These are phyloP conservation scores for Eucriotettix oculatus DNA, from an alignment of 2,888 invertebrate species.

Conservation along the genomic window DNA sequence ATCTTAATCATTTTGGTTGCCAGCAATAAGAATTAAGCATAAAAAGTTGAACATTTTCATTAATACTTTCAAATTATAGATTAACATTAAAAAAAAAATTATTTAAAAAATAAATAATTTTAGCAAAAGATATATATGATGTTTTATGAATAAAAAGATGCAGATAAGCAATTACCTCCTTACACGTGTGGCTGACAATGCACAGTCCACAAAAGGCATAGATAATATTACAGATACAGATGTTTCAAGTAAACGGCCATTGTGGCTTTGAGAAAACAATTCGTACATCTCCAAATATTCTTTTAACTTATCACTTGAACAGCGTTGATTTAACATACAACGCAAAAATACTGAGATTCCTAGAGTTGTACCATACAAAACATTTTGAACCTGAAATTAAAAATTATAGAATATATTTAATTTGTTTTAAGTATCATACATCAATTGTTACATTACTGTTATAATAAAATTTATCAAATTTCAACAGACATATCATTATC, in stretches of 20 bases:
- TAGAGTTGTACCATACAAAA: constrained; percentile 40
- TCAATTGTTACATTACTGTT: too few species aligned
- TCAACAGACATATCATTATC: too few species aligned
- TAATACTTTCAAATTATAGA: too few species aligned
- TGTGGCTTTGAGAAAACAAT: constrained; percentile 38
- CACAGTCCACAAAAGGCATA: constrained; percentile 27
- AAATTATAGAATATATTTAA: background rate
- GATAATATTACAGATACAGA: constrained; percentile 37
- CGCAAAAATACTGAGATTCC: constrained; percentile 41
- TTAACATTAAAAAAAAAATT: too few species aligned
- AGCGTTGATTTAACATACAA: constrained; percentile 37
- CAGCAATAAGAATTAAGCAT: too few species aligned
- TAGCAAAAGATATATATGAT: too few species aligned
- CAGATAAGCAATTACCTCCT: background rate
- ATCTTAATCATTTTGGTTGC: too few species aligned
- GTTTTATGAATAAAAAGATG: too few species aligned
- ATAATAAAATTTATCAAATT: too few species aligned
- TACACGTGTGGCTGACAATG: constrained; percentile 25
- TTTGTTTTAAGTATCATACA: too few species aligned
- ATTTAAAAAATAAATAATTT: too few species aligned
- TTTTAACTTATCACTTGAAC: constrained; percentile 31
- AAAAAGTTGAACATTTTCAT: too few species aligned
- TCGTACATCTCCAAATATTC: constrained; percentile 42
- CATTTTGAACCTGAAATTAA: constrained; percentile 28
- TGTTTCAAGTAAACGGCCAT: constrained; percentile 36